These are phyloP conservation scores for Tethya wilhelma DNA, from an alignment of 37 sponge, comb jelly and placozoan genomes.

Conservation along the genomic window DNA sequence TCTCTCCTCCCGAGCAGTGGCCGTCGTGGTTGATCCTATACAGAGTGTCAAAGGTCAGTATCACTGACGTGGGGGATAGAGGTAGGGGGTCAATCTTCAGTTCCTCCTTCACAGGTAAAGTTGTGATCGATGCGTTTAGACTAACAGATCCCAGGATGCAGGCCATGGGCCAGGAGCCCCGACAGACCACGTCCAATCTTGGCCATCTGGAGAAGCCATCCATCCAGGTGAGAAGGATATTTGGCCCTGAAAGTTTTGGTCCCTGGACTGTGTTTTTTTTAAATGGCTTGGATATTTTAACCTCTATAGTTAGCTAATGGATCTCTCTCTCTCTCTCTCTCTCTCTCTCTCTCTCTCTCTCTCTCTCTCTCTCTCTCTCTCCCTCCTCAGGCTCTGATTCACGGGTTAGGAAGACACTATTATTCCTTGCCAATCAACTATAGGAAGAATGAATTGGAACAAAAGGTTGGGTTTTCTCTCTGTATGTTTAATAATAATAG, in stretches of 20 bases:
- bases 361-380: constrained; percentile 43
- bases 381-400: constrained; percentile 91
- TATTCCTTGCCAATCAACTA: constrained; percentile 98
- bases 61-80: neutral
- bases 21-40: constrained; percentile 99
- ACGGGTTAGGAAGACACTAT: constrained; percentile 97
- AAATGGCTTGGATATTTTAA: neutral
- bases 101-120: constrained; percentile 53
- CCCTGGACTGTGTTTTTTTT: neutral
- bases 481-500: neutral
- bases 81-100: neutral
- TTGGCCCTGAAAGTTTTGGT: neutral
- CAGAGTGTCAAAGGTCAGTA: constrained; percentile 93
- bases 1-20: constrained; percentile 91
- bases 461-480: constrained; percentile 61
- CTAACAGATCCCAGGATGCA: constrained; percentile 92
- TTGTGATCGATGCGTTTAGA: constrained; percentile 99
- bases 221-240: constrained; percentile 75
- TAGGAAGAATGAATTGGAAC: constrained; percentile 98
- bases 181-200: constrained; percentile 98
- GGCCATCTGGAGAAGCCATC: constrained; percentile 99
- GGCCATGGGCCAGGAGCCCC: constrained; percentile 91
- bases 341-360: constrained; percentile 62
- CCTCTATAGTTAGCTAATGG: no score
- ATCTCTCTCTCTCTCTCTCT: constrained; percentile 65